A percentile compares a stretch with the other conserved stretches of the same genome.
These are phyloP conservation scores for Drosophila dunni DNA, from an alignment of 1,140 invertebrate species.

Conservation along the genomic window DNA sequence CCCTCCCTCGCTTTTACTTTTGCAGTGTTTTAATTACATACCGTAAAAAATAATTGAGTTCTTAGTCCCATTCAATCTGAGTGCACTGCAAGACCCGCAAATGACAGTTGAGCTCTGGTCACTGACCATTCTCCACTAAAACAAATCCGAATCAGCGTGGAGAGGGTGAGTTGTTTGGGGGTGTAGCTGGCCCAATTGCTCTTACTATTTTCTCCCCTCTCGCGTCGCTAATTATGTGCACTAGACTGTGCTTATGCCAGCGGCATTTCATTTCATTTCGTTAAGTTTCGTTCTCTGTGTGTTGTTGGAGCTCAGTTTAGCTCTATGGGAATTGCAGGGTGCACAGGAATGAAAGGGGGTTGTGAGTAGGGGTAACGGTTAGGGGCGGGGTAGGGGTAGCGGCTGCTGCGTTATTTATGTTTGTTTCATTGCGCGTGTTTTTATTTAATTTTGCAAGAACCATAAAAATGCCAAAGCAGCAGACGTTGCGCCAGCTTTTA, in stretches of 20 bases:
- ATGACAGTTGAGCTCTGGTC: conserved; percentile 44
- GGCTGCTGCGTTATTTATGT: conserved; percentile 48
- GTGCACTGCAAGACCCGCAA: conserved; percentile 34
- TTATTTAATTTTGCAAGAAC: conserved; percentile 70
- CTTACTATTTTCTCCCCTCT: conserved; percentile 1
- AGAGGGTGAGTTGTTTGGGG: no score
- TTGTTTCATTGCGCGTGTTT: conserved; percentile 70
- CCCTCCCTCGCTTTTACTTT: conserved; percentile 1
- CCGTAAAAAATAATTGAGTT: conserved; percentile 80
- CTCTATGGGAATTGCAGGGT: neutral
- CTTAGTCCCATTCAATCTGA: conserved; percentile 68
- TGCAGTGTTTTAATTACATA: conserved; percentile 64
- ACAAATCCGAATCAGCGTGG: neutral
- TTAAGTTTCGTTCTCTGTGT: conserved; percentile 35
- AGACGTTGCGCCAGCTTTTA: conserved; percentile 20
- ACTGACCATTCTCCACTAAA: conserved; percentile 14
- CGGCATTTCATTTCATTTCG: conserved; percentile 48
- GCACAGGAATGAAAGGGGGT: no score
- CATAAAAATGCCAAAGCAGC: conserved; percentile 53
- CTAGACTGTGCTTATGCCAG: conserved; percentile 64
- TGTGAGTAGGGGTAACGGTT: neutral
- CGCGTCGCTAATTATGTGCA: conserved; percentile 73
- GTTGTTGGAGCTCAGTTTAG: neutral
- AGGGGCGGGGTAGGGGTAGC: neutral
- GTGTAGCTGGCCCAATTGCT: conserved; percentile 18